Conservation (phyloP, 2,888 invertebrate species). For the Gandaritis pyraliata region DNA sequence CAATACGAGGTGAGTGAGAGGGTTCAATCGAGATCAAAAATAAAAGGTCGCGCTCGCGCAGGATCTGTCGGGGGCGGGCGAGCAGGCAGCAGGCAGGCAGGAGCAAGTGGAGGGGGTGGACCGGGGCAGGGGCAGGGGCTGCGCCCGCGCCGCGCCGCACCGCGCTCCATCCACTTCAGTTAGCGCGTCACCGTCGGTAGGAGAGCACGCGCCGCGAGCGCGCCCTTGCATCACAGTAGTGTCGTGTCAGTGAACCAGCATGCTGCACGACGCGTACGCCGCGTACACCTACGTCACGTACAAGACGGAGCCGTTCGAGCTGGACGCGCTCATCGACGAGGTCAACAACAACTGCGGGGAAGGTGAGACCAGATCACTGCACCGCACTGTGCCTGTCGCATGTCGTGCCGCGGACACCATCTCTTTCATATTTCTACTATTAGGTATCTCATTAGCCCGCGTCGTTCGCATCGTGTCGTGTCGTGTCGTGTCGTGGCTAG, state of each 20-base stretch:
- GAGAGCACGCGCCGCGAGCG: constrained; percentile 15
- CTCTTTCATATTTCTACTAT: too few species aligned
- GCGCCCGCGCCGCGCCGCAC: constrained; percentile 45
- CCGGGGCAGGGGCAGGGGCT: constrained; percentile 34
- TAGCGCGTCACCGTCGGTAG: constrained; percentile 45
- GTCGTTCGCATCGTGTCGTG: too few species aligned
- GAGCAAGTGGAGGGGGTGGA: constrained; percentile 23
- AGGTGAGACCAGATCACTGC: too few species aligned
- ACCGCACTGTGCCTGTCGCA: too few species aligned
- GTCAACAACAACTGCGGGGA: constrained; percentile 68
- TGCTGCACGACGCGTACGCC: constrained; percentile 75
- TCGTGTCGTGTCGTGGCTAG: too few species aligned
- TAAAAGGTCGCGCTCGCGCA: too few species aligned
- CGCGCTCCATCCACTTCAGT: constrained; percentile 43
- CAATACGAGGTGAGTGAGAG: background rate
- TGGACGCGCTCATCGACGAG: constrained; percentile 72
- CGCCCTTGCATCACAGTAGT: background rate
- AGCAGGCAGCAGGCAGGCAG: constrained; percentile 11
- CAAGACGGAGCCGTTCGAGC: constrained; percentile 64
- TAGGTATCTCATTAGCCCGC: too few species aligned
- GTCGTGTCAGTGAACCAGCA: constrained; percentile 43
- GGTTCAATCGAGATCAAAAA: too few species aligned
- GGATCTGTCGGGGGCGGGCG: constrained; percentile 9
- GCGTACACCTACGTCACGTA: constrained; percentile 46
- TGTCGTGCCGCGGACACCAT: too few species aligned